These are phyloP conservation scores for Cotesia congregata DNA, from an alignment of 2,888 invertebrate genomes.

Conservation along the genomic window DNA sequence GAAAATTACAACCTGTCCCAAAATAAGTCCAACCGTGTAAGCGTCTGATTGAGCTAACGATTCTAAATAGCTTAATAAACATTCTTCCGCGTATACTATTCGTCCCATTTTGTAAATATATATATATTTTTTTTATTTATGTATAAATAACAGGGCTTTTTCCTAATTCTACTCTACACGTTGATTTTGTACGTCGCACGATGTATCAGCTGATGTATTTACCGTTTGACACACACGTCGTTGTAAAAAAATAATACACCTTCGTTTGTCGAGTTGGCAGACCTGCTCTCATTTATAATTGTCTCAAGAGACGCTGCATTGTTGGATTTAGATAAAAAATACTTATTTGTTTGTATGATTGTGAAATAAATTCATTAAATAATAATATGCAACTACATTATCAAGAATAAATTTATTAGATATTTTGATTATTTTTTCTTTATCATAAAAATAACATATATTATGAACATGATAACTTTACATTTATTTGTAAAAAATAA, in stretches of 20 bases:
- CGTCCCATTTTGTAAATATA: conserved; percentile 74
- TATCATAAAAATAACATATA: neutral
- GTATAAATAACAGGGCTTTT: neutral
- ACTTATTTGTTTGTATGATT: too few species aligned
- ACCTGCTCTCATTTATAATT: neutral
- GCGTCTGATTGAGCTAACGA: conserved; percentile 76
- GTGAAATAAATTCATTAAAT: too few species aligned
- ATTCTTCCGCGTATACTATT: conserved; percentile 79
- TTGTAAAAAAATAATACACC: conserved; percentile 2
- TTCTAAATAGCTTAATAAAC: conserved; percentile 78
- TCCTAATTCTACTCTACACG: neutral
- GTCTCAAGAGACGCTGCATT: neutral
- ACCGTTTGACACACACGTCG: conserved; percentile 1
- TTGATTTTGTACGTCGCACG: conserved; percentile 7
- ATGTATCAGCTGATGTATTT: conserved; percentile 35
- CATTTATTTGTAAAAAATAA: neutral
- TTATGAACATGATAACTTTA: neutral
- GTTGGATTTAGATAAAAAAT: too few species aligned
- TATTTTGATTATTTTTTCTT: neutral
- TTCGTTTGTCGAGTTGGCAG: neutral
- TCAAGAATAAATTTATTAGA: neutral
- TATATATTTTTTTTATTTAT: conserved; percentile 17
- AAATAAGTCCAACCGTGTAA: conserved; percentile 81
- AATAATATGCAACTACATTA: neutral
- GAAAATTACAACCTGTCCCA: conserved; percentile 79